Base-by-base conservation (phyloP, 2,888 invertebrate species). In the Catocala fraxini region DNA sequence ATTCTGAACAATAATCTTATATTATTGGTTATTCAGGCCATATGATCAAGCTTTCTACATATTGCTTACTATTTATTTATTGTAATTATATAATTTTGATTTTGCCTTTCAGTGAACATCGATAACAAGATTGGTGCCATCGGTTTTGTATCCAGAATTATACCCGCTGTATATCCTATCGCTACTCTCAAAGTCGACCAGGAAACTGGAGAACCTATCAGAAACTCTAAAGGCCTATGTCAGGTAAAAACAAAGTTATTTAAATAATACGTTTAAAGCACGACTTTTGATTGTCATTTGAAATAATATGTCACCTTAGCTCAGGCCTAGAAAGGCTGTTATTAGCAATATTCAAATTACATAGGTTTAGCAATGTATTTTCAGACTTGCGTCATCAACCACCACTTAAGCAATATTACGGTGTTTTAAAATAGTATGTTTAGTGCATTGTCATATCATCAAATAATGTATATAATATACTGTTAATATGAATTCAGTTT, bases 71-170 rank as follows among this genome's bases (percentile, higher is more conserved):
- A 25, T 25, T 4, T 25, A 25, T 25, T 25, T 25, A 25, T 3
- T 25, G 25, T 25, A 15, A 15, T 15, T 15, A 15, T 15, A 25
- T 25, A 25, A 25, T 25, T 15, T 25, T 35, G 33, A 33, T 9
- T 42, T 35, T 51, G 25, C 3, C 59, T 95, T 95, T 13, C 92
- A 98, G 99, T 99, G 10, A 99, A 99, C 87, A 96, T 97, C 47
- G 97, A 99, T 89, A 99, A 98, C 86, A 98, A 96, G 15, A 95
- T 97, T 7, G 99, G 99, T n/a, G 97, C 99, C 0, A 98, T 99
- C 73, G 99, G 99, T 6, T 99, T 99, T 86, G 95, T 99, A 5
- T 98, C 98, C 0, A 95, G 98, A 70, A 97, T 99, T 49, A 95
- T 98, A 59, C 99, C 99, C 0, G 95, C 95, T 34, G 95, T 99